Evolutionary conservation across 1,140 invertebrate species (phyloP).

Genomic region (Zaprionus lachaisei): DNA sequence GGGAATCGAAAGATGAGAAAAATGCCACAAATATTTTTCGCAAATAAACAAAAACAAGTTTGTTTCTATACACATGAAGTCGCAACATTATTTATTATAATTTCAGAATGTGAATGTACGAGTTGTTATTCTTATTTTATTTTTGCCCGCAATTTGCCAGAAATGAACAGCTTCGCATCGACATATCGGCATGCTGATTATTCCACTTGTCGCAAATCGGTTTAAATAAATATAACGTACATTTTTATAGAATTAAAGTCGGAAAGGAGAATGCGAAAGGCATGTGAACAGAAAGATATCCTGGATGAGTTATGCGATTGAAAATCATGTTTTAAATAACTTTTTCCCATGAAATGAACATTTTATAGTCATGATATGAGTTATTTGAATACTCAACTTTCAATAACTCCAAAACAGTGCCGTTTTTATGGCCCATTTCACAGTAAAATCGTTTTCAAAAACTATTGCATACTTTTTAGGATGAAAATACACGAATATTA

Average conservation of each 20-base stretch:
- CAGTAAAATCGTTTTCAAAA: neutral
- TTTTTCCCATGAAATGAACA: too few relatives aligned
- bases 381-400: too few relatives aligned
- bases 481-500: neutral
- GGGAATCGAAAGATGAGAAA: neutral
- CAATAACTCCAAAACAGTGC: too few relatives aligned
- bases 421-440: too few relatives aligned
- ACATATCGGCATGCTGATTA: constrained; percentile 16
- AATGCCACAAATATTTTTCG: constrained; percentile 25
- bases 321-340: neutral
- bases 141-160: constrained; percentile 26
- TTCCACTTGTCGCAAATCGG: constrained; percentile 20
- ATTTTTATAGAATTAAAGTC: constrained; percentile 15
- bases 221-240: constrained; percentile 30
- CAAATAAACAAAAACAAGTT: constrained; percentile 41
- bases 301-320: neutral
- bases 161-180: constrained; percentile 31
- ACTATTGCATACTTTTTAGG: neutral
- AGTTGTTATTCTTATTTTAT: neutral
- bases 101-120: neutral
- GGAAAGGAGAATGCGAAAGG: neutral
- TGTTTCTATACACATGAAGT: neutral
- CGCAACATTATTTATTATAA: constrained; percentile 24
- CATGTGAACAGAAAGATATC: neutral
- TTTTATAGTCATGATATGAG: too few relatives aligned